These are phyloP conservation scores for Dipodomys spectabilis DNA, from an alignment of 2,113 vertebrate genomes.

Conservation along the genomic window DNA sequence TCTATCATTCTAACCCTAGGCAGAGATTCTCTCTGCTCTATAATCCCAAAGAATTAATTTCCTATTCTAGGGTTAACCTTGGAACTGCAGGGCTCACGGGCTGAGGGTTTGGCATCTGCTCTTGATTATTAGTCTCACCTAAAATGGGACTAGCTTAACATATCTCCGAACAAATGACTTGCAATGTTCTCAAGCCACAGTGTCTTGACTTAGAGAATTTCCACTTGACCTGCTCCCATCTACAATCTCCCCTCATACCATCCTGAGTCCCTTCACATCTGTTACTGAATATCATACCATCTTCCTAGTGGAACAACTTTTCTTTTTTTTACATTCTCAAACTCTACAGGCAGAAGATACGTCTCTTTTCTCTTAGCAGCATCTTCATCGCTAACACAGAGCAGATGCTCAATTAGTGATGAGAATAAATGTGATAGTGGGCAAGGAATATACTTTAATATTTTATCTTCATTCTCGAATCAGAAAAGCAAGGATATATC, in stretches of 20 bases:
- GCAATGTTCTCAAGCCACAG: background rate
- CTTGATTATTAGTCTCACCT: background rate
- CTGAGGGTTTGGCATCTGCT: background rate
- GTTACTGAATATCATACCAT: background rate
- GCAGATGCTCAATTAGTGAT: background rate
- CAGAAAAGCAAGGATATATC: background rate
- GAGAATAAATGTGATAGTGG: background rate
- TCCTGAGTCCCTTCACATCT: background rate
- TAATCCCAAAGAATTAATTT: background rate
- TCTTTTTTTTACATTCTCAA: background rate
- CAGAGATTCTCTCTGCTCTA: background rate
- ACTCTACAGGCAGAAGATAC: background rate
- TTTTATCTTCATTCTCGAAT: background rate
- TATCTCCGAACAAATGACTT: background rate
- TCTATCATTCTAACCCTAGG: background rate
- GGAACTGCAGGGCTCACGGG: background rate
- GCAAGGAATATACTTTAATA: background rate
- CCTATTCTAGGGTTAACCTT: background rate
- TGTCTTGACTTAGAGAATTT: background rate
- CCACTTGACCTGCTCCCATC: background rate
- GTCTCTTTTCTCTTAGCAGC: background rate
- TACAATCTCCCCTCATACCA: background rate
- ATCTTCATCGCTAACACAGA: background rate
- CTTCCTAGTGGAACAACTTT: background rate
- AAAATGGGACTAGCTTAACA: background rate